Percentiles rank a stretch among this genome's conserved stretches.
Conservation (phyloP, 2,797 vertebrate genomes). For the Xyrichtys novacula region DNA sequence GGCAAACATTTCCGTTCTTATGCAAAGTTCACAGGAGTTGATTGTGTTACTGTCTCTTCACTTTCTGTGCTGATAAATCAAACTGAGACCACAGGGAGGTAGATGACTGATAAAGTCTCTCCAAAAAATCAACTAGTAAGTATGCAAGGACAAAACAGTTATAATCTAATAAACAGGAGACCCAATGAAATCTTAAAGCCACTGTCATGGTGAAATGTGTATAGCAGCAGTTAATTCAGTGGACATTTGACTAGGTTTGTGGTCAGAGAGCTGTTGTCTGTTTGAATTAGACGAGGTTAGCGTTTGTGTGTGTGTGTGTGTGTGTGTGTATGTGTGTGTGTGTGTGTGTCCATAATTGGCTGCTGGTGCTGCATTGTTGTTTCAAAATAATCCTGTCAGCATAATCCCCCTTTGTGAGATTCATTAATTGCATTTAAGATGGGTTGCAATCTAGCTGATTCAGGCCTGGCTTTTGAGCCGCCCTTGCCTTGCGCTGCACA, state of each 20-base stretch:
- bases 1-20: conserved; percentile 68
- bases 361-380: conserved; percentile 77
- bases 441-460: conserved; percentile 76
- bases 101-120: neutral
- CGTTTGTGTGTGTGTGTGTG: conserved; percentile 29
- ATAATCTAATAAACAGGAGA: conserved; percentile 11
- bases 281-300: conserved; percentile 52
- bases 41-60: conserved; percentile 63
- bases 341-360: conserved; percentile 65
- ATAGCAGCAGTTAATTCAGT: conserved; percentile 32
- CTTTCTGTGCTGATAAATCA: conserved; percentile 29
- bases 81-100: conserved; percentile 23
- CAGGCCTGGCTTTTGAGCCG: conserved; percentile 58
- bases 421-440: conserved; percentile 84
- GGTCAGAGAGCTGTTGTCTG: conserved; percentile 42
- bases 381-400: conserved; percentile 78
- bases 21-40: conserved; percentile 72
- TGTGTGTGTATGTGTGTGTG: conserved; percentile 53
- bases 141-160: neutral
- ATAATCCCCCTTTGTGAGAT: conserved; percentile 76
- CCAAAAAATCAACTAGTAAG: neutral
- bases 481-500: conserved; percentile 51
- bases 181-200: conserved; percentile 20
- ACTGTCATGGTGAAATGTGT: conserved; percentile 16
- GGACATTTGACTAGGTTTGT: conserved; percentile 9